These are phyloP conservation scores for Valencia hispanica DNA, from an alignment of 2,797 vertebrate species.

Conservation along the genomic window DNA sequence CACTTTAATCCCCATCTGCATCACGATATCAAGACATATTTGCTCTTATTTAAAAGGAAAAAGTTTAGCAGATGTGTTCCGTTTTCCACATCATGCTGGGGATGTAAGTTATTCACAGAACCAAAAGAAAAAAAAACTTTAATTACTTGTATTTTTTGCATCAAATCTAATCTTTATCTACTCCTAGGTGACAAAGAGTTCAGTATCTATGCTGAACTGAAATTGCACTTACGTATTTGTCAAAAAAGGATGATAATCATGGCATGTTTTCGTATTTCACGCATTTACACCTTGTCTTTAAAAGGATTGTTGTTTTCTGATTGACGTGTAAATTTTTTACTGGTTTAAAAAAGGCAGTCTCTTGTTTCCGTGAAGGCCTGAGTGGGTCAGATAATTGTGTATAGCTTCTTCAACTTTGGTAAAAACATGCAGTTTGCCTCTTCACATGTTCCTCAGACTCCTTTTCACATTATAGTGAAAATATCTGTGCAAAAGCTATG, in stretches of 20 bases:
- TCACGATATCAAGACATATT: neutral
- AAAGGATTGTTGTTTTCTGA: neutral
- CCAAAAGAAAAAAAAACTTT: neutral
- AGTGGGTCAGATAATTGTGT: neutral
- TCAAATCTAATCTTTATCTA: too few relatives aligned
- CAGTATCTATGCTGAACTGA: neutral
- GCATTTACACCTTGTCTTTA: neutral
- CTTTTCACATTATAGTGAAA: neutral
- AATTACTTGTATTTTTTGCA: neutral
- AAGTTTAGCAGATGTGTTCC: neutral
- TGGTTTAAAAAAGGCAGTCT: too few relatives aligned
- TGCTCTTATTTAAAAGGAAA: neutral
- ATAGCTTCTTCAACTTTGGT: neutral
- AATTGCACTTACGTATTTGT: neutral
- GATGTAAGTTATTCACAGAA: too few relatives aligned
- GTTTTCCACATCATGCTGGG: neutral
- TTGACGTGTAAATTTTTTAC: neutral
- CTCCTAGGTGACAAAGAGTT: too few relatives aligned
- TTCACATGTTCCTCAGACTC: neutral
- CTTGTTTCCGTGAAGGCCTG: neutral
- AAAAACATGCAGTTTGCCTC: neutral
- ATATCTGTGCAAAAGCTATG: neutral
- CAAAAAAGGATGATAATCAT: neutral
- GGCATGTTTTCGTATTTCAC: neutral
- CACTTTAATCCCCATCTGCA: too few relatives aligned